Percentiles rank a stretch among this genome's conserved stretches.
Evolutionary conservation across 2,113 vertebrate genomes (phyloP).

Genomic region (Calyptommatus sinebrachiatus): DNA sequence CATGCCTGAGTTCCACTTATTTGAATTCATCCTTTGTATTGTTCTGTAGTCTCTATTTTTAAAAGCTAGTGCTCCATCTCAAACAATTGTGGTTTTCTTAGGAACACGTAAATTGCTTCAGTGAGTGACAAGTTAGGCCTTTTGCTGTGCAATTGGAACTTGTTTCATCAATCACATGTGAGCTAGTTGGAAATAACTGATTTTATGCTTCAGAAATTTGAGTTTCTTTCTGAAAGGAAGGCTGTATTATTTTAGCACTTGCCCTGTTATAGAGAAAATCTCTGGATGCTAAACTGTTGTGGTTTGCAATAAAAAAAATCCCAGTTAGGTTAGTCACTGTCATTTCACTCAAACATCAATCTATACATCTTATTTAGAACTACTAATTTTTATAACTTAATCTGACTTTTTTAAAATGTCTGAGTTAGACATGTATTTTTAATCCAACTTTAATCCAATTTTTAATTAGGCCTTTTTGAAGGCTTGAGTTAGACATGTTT

Average conservation of each 20-base stretch:
- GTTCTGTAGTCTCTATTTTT: slow-evolving; percentile 3
- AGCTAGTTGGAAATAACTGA: slow-evolving; percentile 75
- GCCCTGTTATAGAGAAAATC: slow-evolving; percentile 27
- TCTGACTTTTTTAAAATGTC: not conserved
- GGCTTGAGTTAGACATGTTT: no score
- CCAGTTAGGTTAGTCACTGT: no score
- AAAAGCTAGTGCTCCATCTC: slow-evolving; percentile 41
- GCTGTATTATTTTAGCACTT: slow-evolving; percentile 60
- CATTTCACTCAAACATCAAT: not conserved
- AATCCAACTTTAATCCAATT: not conserved
- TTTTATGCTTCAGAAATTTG: slow-evolving; percentile 70
- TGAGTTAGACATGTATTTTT: not conserved
- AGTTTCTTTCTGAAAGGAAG: slow-evolving; percentile 64
- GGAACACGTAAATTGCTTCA: slow-evolving; percentile 62
- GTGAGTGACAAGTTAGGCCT: slow-evolving; percentile 64
- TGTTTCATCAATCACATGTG: slow-evolving; percentile 59
- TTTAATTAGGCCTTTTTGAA: no score
- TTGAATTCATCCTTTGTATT: not conserved
- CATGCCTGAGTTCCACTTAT: not conserved
- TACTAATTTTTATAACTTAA: not conserved
- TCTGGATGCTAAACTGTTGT: not conserved
- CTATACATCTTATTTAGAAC: not conserved
- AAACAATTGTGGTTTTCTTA: slow-evolving; percentile 53
- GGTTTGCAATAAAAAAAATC: not conserved
- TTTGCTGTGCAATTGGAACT: slow-evolving; percentile 56